phyloP scores from a whole-genome alignment of 2,113 vertebrate genomes.

The Albula goreensis region DNA sequence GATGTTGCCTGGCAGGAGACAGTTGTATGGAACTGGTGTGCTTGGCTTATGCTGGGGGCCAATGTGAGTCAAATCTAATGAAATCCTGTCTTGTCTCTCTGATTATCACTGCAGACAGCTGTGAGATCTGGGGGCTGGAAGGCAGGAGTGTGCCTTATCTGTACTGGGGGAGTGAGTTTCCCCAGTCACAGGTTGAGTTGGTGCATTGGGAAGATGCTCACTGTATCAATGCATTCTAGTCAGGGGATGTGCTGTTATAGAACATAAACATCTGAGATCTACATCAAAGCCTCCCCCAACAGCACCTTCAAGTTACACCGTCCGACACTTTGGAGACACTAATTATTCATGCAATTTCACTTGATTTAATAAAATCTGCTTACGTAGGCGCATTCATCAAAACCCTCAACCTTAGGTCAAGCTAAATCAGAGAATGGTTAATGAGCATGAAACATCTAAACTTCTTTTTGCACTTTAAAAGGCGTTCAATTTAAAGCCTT shows the following conservation, averaged over 20 bases:
- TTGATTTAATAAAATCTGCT: neutral
- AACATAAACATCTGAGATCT: too few relatives aligned
- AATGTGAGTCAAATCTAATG: conserved; percentile 7
- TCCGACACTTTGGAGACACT: too few relatives aligned
- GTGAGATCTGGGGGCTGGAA: too few relatives aligned
- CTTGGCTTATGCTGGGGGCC: neutral
- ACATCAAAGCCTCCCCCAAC: too few relatives aligned
- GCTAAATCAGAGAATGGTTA: neutral
- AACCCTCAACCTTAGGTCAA: neutral
- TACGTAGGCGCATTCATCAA: neutral
- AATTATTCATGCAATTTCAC: too few relatives aligned
- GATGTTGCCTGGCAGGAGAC: neutral
- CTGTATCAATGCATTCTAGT: too few relatives aligned
- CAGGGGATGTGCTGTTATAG: too few relatives aligned
- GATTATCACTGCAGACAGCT: neutral
- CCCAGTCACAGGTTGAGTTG: too few relatives aligned
- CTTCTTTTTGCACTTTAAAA: neutral
- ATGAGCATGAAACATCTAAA: neutral
- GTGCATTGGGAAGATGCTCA: too few relatives aligned
- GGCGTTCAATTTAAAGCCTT: neutral
- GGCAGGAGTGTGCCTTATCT: too few relatives aligned
- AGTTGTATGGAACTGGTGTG: neutral
- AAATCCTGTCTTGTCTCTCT: neutral
- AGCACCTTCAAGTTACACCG: too few relatives aligned
- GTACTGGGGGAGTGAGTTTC: too few relatives aligned